Percentiles rank a stretch among this genome's conserved stretches.
These are phyloP conservation scores for Belgica antarctica DNA, from an alignment of 2,888 invertebrate genomes.

Conservation along the genomic window DNA sequence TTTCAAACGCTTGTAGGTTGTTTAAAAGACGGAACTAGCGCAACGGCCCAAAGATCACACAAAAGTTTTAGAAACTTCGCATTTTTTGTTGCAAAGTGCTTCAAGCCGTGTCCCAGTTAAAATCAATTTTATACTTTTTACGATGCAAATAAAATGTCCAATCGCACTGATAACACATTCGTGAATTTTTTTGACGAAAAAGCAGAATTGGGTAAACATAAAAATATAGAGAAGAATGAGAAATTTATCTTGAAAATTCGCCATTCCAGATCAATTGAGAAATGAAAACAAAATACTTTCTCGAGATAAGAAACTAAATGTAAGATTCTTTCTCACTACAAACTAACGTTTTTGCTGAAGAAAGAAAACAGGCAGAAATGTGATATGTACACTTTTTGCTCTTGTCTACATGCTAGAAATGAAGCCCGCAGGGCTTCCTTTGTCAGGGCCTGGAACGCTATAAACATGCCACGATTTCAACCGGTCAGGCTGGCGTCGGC, in stretches of 20 bases:
- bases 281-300: constrained; percentile 19
- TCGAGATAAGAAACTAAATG: constrained; percentile 11
- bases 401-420: no score
- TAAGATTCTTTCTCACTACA: no score
- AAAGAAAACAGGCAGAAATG: constrained; percentile 9
- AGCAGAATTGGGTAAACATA: not conserved
- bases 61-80: constrained; percentile 2
- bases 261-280: not conserved
- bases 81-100: not conserved
- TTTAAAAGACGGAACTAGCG: no score
- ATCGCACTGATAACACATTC: constrained; percentile 13
- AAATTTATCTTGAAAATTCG: constrained; percentile 15
- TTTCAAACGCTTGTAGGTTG: no score
- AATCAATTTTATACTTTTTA: constrained; percentile 43
- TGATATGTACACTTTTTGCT: no score
- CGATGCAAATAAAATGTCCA: constrained; percentile 33
- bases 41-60: no score
- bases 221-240: no score
- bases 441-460: no score
- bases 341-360: constrained; percentile 17
- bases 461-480: constrained; percentile 33
- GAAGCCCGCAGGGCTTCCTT: no score
- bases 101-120: constrained; percentile 23
- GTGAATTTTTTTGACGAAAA: not conserved
- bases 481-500: constrained; percentile 40